Percentiles rank a stretch among this genome's conserved stretches.
Evolutionary conservation across 2,797 vertebrate genomes (phyloP).

Genomic region (Chrysocyon brachyurus): DNA sequence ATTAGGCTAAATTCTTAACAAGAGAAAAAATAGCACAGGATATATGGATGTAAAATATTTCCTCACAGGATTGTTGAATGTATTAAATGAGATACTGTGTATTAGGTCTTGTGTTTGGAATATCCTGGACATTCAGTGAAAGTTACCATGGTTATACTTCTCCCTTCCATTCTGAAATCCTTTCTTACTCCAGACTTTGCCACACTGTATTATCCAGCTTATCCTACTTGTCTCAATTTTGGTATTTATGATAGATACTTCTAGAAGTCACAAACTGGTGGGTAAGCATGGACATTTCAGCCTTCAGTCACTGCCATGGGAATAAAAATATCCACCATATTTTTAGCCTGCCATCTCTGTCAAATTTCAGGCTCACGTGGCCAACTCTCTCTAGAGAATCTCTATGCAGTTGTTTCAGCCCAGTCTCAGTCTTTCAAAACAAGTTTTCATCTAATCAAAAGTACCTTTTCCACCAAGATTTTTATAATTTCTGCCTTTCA

Average conservation of each 20-base stretch:
- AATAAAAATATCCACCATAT: not conserved
- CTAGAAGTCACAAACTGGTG: not conserved
- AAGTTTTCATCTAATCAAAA: not conserved
- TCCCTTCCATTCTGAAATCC: not conserved
- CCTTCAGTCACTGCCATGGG: not conserved
- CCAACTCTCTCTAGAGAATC: not conserved
- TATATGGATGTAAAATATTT: not conserved
- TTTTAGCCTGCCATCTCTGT: not conserved
- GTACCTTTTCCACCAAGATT: not conserved
- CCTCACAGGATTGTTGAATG: not conserved
- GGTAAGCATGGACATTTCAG: not conserved
- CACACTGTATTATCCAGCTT: not conserved
- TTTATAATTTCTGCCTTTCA: constrained; percentile 17
- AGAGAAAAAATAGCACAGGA: not conserved
- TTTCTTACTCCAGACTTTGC: not conserved
- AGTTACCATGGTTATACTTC: not conserved
- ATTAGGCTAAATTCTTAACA: not conserved
- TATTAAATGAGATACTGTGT: not conserved
- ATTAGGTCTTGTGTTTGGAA: not conserved
- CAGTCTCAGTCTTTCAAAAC: not conserved
- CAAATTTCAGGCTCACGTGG: not conserved
- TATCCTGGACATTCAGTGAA: not conserved
- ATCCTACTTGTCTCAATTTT: not conserved
- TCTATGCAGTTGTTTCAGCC: not conserved
- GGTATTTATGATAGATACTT: not conserved